These are phyloP conservation scores for Galeruca laticollis DNA, from an alignment of 2,888 invertebrate species.

Conservation along the genomic window DNA sequence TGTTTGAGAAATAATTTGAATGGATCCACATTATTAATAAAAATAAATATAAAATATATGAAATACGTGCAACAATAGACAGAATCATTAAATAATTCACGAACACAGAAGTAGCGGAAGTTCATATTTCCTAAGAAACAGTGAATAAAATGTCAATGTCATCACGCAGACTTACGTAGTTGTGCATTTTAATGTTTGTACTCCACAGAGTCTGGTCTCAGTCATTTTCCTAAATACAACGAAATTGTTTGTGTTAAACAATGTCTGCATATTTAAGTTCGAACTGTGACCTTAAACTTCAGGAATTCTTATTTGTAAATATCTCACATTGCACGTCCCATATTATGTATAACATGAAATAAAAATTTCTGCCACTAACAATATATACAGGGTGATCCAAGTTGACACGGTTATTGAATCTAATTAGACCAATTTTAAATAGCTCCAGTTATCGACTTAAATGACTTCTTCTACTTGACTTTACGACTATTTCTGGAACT, in stretches of 20 bases:
- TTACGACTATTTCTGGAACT: no score
- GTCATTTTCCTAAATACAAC: neutral
- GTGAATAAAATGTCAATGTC: conserved; percentile 2
- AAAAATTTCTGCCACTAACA: no score
- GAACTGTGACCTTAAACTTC: neutral
- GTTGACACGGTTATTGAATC: no score
- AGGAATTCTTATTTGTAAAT: neutral
- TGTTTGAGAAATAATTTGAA: no score
- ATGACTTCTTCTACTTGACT: no score
- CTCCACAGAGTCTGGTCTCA: conserved; percentile 12
- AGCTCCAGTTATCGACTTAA: no score
- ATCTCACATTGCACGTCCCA: neutral
- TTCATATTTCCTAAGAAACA: conserved; percentile 31
- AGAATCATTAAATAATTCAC: conserved; percentile 28
- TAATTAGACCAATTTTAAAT: no score
- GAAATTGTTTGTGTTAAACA: neutral
- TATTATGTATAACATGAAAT: no score
- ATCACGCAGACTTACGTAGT: neutral
- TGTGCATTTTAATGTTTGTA: conserved; percentile 26
- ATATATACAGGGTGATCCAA: no score
- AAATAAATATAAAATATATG: neutral
- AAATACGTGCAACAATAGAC: neutral
- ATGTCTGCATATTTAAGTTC: conserved; percentile 1
- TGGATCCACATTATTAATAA: no score
- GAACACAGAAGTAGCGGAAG: conserved; percentile 30